Evolutionary conservation across 2,888 invertebrate genomes (phyloP), one percentile per base, ranked within the genome.

Genomic region (Meliscaeva auricollis): DNA sequence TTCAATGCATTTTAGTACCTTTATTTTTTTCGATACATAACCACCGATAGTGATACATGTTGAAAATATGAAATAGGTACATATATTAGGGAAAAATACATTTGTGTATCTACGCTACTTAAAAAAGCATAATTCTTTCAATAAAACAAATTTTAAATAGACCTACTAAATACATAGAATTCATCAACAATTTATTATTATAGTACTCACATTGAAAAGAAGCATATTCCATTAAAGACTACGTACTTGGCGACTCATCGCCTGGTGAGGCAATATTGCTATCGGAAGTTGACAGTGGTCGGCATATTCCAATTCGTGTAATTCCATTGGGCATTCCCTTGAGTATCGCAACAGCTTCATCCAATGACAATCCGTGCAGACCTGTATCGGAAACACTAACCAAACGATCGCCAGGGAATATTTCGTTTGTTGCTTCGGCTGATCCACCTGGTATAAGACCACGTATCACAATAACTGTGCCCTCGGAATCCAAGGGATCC

Each of bases 371-470:
- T 91, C 98, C 98, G 90, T 97, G 97, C 88, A 99, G 94, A 90
- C 96, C 95, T 88, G 95, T 96, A 88, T 97, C 97, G 91, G 99
- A 98, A 11, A 99, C 99, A 52, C 96, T 97, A 89, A 97, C 94
- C 26, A 98, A 94, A 88, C 99, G 94, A 93, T 99, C 99, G 26
- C 99, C 99, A 0, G 99, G 99, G 88, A 98, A 97, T 87, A 99
- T 95, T 80, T 97, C 95, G 48, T 98, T 98, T 91, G 98, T 98
- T 88, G 96, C 95, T 93, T 98, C 98, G 15, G 99, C 99, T n/a
- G 98, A 97, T 41, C 99, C 99, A 77, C 98, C 98, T 38, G 99
- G 99, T 74, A 99, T 99, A 88, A 99, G 94, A 91, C 98, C 98
- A 89, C 98, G 95, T 89, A 99, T 98, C 87, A 99, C 98, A 92